These are phyloP conservation scores for Hetaerina titia DNA, from an alignment of 2,888 invertebrate genomes.

Conservation along the genomic window DNA sequence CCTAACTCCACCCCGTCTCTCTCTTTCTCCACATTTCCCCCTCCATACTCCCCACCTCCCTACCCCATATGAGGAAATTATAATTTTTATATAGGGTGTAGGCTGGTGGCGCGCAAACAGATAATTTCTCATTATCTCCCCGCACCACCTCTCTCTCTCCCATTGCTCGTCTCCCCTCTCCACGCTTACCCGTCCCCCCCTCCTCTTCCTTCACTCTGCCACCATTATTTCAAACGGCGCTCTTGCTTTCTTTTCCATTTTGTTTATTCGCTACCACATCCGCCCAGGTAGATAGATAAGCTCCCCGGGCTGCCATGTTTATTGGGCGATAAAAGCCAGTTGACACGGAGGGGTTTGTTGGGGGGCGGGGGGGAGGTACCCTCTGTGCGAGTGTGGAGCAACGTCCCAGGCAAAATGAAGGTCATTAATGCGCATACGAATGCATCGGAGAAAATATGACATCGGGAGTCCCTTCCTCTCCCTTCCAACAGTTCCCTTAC, in stretches of 20 bases:
- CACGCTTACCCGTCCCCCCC: neutral
- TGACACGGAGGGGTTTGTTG: neutral
- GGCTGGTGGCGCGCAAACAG: constrained; percentile 20
- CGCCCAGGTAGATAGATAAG: constrained; percentile 58
- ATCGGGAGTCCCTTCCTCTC: neutral
- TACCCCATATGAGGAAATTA: constrained; percentile 43
- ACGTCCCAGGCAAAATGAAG: constrained; percentile 46
- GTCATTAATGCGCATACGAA: constrained; percentile 46
- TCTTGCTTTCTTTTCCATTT: constrained; percentile 36
- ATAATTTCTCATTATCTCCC: constrained; percentile 61
- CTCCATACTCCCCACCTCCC: neutral
- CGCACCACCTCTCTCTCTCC: neutral
- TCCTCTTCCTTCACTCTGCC: neutral
- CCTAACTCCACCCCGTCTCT: neutral
- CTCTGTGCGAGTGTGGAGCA: neutral
- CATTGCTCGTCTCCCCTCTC: neutral
- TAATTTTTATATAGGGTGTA: constrained; percentile 35
- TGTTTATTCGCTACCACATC: constrained; percentile 57
- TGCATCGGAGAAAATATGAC: constrained; percentile 51
- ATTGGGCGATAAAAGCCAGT: constrained; percentile 55
- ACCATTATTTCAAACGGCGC: constrained; percentile 51
- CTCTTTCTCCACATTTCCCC: neutral
- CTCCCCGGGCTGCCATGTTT: constrained; percentile 43
- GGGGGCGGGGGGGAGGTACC: neutral
- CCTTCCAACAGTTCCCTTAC: neutral